A percentile compares a stretch with the other conserved stretches of the same genome.
phyloP scores from a whole-genome alignment of 2,113 vertebrate genomes.

The Hylia prasina region DNA sequence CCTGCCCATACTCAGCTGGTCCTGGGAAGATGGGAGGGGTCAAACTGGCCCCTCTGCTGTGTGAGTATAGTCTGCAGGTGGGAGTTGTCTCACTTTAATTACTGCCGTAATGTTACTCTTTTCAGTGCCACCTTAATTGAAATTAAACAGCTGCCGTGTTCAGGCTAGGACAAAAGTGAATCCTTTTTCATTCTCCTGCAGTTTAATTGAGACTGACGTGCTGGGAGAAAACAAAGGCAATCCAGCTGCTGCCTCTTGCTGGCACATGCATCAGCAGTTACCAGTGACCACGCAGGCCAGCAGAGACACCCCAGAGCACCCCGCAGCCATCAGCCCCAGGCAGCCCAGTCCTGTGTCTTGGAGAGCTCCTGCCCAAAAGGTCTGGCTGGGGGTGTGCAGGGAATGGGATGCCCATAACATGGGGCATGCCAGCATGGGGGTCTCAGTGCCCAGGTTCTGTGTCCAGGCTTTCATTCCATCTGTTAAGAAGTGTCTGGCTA shows the following conservation, averaged over 20 bases:
- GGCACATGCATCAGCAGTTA: neutral
- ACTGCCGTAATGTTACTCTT: conserved; percentile 57
- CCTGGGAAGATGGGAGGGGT: neutral
- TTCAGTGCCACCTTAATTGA: conserved; percentile 70
- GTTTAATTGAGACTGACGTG: conserved; percentile 58
- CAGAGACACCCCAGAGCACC: neutral
- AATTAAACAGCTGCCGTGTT: conserved; percentile 69
- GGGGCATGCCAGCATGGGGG: accelerated
- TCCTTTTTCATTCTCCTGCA: conserved; percentile 24
- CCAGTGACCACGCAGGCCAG: accelerated
- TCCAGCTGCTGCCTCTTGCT: conserved; percentile 16
- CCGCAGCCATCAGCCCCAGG: neutral
- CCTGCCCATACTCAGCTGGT: accelerated
- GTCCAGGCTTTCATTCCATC: neutral
- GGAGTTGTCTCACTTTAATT: conserved; percentile 64
- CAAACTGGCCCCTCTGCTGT: neutral
- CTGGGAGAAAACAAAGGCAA: conserved; percentile 38
- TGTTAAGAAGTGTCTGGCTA: neutral
- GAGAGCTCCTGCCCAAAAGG: neutral
- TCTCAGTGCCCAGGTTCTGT: neutral
- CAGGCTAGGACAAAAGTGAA: conserved; percentile 58
- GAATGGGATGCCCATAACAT: accelerated
- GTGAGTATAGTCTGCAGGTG: neutral
- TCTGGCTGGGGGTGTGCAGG: accelerated
- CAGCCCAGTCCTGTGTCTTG: accelerated